Evolutionary conservation across 2,797 vertebrate genomes (phyloP), one percentile per base, ranked within the genome.

Genomic region (Sarcophilus harrisii): DNA sequence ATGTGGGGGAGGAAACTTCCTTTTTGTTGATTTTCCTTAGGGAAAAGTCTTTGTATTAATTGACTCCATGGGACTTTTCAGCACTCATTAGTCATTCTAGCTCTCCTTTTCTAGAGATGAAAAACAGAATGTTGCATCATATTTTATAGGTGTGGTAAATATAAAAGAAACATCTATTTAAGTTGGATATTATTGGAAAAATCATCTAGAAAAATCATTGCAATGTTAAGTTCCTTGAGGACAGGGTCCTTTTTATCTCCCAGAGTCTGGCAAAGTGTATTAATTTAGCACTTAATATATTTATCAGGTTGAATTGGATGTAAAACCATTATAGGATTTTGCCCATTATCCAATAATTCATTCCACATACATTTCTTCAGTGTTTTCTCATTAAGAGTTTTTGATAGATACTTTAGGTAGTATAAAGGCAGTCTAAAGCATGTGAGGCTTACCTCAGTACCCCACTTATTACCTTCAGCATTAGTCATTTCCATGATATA

Each of bases 31-130:
- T 90, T 96, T 73, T 94, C 6, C 90, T 73, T 3, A 58, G 29
- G 89, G 93, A 94, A 58, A 92, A 94, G 58, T n/a, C 11, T 91
- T 54, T 45, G 3, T 8, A 27, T 92, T 97, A 94, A 97, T 96
- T 95, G 95, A 55, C 28, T 81, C 45, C 73, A 3, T 62, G 95
- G 95, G 90, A 93, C 52, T 94, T 90, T 94, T 95, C 24, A 92
- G 94, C 59, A 57, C 24, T 73, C 92, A 93, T 58, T 90, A 59
- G 21, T 60, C 18, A 27, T 90, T 73, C 55, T 30, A 10, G 9
- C 13, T 21, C 16, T 94, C 38, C 93, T 54, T 95, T 97, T 93
- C 59, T 92, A 62, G 52, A 62, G 55, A 93, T 96, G 90, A 90
- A 93, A 94, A 94, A 58, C 81, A 93, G 94, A 89, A 93, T 92